Percentiles rank a stretch among this genome's conserved stretches.
Conservation (phyloP, 2,113 vertebrate genomes). For the Ptychochromis oligacanthus region DNA sequence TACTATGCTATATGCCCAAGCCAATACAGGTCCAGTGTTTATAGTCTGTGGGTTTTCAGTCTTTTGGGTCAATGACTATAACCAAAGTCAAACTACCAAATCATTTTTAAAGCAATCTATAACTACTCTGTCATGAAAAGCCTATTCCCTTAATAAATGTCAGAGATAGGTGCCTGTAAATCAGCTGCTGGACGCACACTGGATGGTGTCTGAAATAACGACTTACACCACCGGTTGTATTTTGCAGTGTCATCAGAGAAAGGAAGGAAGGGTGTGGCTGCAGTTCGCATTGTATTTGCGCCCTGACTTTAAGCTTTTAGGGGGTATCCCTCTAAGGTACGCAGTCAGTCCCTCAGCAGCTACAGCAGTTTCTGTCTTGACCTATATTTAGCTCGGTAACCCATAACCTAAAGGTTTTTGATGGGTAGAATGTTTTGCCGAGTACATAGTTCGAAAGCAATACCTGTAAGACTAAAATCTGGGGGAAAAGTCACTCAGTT, state of each 20-base stretch:
- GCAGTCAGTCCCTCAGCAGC: not conserved
- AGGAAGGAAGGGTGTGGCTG: conserved; percentile 49
- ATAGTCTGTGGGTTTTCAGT: too few species aligned
- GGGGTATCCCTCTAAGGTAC: not conserved
- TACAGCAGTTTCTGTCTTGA: not conserved
- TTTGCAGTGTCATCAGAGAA: conserved; percentile 53
- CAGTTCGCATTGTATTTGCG: fast-evolving
- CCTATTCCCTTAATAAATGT: too few species aligned
- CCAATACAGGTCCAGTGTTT: too few species aligned
- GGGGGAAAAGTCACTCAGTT: fast-evolving
- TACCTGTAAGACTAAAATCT: not conserved
- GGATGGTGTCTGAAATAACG: not conserved
- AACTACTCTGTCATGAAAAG: too few species aligned
- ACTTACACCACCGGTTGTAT: not conserved
- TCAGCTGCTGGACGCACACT: not conserved
- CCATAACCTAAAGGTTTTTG: not conserved
- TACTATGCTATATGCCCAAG: too few species aligned
- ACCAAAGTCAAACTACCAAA: too few species aligned
- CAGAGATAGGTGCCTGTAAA: not conserved
- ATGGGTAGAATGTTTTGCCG: not conserved
- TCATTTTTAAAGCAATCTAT: too few species aligned
- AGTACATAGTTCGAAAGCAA: too few species aligned
- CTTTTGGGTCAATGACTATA: too few species aligned
- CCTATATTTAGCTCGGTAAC: not conserved
- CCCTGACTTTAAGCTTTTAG: not conserved